Base-by-base conservation (phyloP, 2,888 invertebrate species). In the Reticulitermes lucifugus region DNA sequence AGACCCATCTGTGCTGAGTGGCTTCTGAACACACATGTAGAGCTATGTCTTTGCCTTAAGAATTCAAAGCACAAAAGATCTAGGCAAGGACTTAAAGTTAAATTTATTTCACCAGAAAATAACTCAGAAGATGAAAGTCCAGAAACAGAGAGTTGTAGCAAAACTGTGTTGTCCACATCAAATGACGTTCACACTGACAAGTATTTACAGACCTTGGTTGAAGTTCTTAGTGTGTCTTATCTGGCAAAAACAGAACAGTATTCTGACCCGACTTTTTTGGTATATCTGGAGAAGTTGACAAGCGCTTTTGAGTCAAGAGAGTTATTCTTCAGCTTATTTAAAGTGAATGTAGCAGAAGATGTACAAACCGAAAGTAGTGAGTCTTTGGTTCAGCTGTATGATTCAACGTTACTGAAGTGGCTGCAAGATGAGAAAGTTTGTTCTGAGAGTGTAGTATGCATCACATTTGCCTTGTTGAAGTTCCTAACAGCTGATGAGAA, bases 381-480 rank as follows among this genome's bases (percentile, higher is more conserved):
- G 14, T 51, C 51, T 35, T 71, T 83, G 41, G 51, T 75, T 51
- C 25, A 60, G 12, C 89, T 93, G 86, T 93, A 92, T 85, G 90
- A 91, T 25, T 88, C 89, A 1, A 90, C 90, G 86, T 88, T 93
- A 84, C 89, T 90, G 41, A 88, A 87, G 0, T 94, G 94, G 94
- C 90, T 95, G 83, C 88, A 90, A 0, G 91, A 91, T 0, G 92
- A 92, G 81, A 89, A 91, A 0, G 92, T 93, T 88, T 91, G 93
- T 35, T 92, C 92, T 70, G 92, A 92, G 87, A 89, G 92, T 59
- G 90, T 94, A 3, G 91, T 95, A 2, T 93, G 95, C 88, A 90
- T 96, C 21, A 91, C 94, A 79, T 95, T 96, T 89, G 91, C 93
- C 85, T 89, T 95, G 81, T 89, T 95, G 86, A 91, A 91, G 59